Conservation (phyloP, 2,797 vertebrate species). For the Rhabdomys pumilio region DNA sequence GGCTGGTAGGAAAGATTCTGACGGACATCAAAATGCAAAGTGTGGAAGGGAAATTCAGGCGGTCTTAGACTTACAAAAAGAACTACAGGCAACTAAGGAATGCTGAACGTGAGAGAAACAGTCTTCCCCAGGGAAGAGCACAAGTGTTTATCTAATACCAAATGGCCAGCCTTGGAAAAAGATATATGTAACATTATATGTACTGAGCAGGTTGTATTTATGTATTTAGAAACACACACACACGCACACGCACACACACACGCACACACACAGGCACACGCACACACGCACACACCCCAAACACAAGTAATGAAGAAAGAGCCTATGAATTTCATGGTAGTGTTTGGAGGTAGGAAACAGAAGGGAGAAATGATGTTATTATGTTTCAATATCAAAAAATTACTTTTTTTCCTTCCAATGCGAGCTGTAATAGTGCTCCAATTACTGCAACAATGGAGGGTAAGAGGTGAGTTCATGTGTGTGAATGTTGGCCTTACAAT, state of each 20-base stretch:
- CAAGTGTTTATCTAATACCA: neutral
- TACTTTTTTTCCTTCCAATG: neutral
- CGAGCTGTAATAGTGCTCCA: neutral
- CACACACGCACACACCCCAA: neutral
- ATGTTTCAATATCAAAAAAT: neutral
- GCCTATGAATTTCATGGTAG: neutral
- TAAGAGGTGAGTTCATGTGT: neutral
- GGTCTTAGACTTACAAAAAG: neutral
- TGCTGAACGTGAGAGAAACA: neutral
- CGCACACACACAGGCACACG: neutral
- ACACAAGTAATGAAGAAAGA: neutral
- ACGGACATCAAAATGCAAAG: slow-evolving; percentile 20
- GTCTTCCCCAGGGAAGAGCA: neutral
- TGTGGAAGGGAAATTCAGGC: neutral
- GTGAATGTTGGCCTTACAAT: neutral
- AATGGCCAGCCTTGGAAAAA: neutral
- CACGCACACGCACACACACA: neutral
- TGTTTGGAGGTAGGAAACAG: neutral
- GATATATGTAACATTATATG: neutral
- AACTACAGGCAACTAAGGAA: too few relatives aligned
- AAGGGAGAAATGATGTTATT: neutral
- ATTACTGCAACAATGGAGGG: neutral
- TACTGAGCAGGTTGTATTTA: neutral
- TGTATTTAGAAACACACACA: neutral
- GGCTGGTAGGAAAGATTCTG: slow-evolving; percentile 24